phyloP scores from a whole-genome alignment of 2,113 vertebrate genomes.

The Lanius collurio region DNA sequence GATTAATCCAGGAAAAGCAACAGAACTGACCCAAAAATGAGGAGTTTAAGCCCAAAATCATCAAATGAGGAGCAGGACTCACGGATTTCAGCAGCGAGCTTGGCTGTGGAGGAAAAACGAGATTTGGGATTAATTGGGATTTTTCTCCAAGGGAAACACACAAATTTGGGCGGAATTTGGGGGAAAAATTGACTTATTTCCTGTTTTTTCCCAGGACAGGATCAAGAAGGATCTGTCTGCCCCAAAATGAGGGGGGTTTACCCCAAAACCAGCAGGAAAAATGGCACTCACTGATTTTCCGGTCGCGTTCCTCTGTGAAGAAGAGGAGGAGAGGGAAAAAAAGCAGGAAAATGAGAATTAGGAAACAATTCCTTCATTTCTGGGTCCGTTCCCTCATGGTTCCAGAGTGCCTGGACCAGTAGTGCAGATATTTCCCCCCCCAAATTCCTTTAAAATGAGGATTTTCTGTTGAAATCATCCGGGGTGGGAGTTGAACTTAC shows the following conservation, averaged over 20 bases:
- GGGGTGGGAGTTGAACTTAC: background rate
- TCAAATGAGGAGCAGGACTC: background rate
- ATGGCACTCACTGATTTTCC: background rate
- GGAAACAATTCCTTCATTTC: background rate
- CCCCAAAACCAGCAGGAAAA: background rate
- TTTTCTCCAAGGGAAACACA: rapidly evolving
- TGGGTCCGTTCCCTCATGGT: rapidly evolving
- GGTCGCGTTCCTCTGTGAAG: background rate
- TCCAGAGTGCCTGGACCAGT: background rate
- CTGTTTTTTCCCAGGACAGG: rapidly evolving
- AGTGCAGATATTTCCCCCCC: background rate
- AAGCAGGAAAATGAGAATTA: background rate
- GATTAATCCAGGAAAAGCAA: background rate
- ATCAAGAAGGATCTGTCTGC: rapidly evolving
- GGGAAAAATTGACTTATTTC: rapidly evolving
- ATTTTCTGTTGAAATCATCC: background rate
- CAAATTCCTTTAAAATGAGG: background rate
- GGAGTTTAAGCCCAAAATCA: background rate
- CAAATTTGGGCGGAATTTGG: rapidly evolving
- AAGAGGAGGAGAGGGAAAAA: no score
- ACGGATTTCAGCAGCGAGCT: background rate
- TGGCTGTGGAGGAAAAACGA: background rate
- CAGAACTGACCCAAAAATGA: background rate
- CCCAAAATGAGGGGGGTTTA: background rate
- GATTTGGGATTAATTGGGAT: background rate